Evolutionary conservation across 1,140 invertebrate species (phyloP).

Genomic region (Oreohelix idahoensis): DNA sequence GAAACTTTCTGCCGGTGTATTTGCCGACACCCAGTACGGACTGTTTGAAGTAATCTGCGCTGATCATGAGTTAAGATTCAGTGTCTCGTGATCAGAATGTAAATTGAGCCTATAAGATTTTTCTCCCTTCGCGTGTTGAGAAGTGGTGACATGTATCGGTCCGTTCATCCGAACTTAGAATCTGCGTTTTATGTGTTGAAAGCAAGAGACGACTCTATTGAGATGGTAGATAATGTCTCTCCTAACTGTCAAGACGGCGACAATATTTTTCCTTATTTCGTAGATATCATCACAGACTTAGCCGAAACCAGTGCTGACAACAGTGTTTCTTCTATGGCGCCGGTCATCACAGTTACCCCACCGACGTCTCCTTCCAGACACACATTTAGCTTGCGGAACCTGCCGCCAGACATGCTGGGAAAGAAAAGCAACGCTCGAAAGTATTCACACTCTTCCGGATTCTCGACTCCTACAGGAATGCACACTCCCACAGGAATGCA

Average conservation of each 20-base stretch:
- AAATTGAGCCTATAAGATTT: too few species aligned
- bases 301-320: not conserved
- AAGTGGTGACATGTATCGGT: not conserved
- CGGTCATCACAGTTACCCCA: not conserved
- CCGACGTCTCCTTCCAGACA: not conserved
- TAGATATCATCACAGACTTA: not conserved
- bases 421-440: not conserved
- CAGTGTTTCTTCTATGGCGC: slow-evolving; percentile 4
- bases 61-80: too few species aligned
- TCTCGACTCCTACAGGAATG: not conserved
- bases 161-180: not conserved
- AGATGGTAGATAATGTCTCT: not conserved
- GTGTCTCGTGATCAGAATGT: too few species aligned
- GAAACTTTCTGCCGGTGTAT: too few species aligned
- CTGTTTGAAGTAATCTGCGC: too few species aligned
- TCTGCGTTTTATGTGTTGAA: not conserved
- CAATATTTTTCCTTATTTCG: not conserved
- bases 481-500: not conserved
- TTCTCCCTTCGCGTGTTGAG: too few species aligned
- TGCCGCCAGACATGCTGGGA: not conserved
- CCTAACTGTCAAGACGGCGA: not conserved
- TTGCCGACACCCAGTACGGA: too few species aligned
- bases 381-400: not conserved
- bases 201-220: not conserved
- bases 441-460: not conserved